Percentiles rank a stretch among this genome's conserved stretches.
These are phyloP conservation scores for Plectrocnemia conspersa DNA, from an alignment of 1,140 invertebrate genomes.

Conservation along the genomic window DNA sequence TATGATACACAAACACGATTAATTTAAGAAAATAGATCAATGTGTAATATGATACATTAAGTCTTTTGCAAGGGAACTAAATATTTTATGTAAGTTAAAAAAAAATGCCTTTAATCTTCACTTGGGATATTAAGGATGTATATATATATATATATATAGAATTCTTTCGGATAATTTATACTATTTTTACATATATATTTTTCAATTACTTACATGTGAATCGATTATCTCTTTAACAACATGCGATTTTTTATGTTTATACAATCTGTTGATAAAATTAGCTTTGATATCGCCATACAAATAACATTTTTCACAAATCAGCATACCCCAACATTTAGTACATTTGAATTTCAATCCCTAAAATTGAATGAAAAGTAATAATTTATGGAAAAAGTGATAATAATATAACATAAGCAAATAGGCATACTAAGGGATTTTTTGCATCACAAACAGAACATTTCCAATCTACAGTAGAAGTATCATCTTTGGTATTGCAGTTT, in stretches of 20 bases:
- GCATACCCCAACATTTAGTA: conserved; percentile 43
- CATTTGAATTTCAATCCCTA: conserved; percentile 50
- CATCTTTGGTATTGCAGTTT: background rate
- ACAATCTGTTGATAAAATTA: conserved; percentile 21
- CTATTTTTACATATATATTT: background rate
- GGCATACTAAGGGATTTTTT: conserved; percentile 28
- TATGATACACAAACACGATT: conserved; percentile 7
- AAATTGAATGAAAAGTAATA: conserved; percentile 30
- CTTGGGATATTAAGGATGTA: too few species aligned
- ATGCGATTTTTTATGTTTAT: conserved; percentile 48
- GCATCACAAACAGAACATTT: conserved; percentile 27
- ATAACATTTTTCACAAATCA: conserved; percentile 50
- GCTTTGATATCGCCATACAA: conserved; percentile 44
- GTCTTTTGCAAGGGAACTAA: too few species aligned
- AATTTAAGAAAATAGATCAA: background rate
- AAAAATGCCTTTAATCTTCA: too few species aligned
- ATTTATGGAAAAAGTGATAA: too few species aligned
- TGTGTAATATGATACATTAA: too few species aligned
- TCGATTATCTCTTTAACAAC: conserved; percentile 46
- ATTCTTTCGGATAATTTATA: too few species aligned
- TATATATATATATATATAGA: too few species aligned
- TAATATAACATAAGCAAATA: too few species aligned
- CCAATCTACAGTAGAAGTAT: conserved; percentile 6
- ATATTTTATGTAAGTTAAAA: too few species aligned
- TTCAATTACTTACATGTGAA: conserved; percentile 40